Conservation (phyloP, 2,888 invertebrate genomes). For the Teleogryllus oceanicus region DNA sequence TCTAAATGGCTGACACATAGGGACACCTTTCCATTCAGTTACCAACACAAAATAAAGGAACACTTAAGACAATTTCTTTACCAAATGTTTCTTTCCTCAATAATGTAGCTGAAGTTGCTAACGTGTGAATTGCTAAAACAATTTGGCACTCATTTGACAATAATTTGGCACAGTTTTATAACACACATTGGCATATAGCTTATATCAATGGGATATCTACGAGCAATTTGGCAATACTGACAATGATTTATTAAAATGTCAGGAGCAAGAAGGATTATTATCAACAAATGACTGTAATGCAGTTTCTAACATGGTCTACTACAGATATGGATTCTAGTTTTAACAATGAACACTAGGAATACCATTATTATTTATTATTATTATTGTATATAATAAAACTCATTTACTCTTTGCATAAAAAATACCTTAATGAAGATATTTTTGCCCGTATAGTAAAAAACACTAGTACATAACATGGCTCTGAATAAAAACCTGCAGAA, state of each 20-base stretch:
- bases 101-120: slow-evolving; percentile 11
- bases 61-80: background rate
- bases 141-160: background rate
- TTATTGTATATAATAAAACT: slow-evolving; percentile 30
- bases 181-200: background rate
- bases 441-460: slow-evolving; percentile 31
- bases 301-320: slow-evolving; percentile 18
- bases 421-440: slow-evolving; percentile 33
- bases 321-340: slow-evolving; percentile 4
- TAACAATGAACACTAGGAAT: slow-evolving; percentile 18
- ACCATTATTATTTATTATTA: slow-evolving; percentile 28
- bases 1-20: no score
- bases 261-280: slow-evolving; percentile 18
- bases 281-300: slow-evolving; percentile 5
- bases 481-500: slow-evolving; percentile 32
- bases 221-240: slow-evolving; percentile 10
- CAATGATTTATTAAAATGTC: background rate
- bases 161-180: background rate
- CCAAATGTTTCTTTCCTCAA: slow-evolving; percentile 18
- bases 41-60: no score
- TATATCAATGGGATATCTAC: background rate
- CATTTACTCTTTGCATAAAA: slow-evolving; percentile 32
- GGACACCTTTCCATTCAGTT: no score
- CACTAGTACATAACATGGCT: slow-evolving; percentile 32
- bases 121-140: background rate